phyloP scores from a whole-genome alignment of 2,888 invertebrate species.

The Perdita meconis region DNA sequence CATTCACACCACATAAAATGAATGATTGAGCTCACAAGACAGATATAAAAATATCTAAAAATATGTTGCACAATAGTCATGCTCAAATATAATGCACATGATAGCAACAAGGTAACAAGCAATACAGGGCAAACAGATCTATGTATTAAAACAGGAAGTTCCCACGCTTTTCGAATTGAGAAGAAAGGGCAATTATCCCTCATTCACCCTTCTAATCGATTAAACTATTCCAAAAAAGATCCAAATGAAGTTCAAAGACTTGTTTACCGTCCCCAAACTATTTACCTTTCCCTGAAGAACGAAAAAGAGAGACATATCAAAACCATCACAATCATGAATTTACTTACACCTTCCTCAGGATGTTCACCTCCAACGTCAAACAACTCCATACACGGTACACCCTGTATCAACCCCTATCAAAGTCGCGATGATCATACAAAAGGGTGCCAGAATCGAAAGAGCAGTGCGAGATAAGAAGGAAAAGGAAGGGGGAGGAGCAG shows the following conservation, averaged over 20 bases:
- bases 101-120: too few relatives aligned
- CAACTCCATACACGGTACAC: not conserved
- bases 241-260: constrained; percentile 10
- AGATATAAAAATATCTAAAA: too few relatives aligned
- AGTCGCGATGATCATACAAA: constrained; percentile 16
- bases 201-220: not conserved
- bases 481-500: constrained; percentile 47
- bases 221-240: constrained; percentile 5
- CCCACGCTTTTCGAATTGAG: not conserved
- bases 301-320: not conserved
- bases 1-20: not conserved
- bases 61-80: too few relatives aligned
- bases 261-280: not conserved
- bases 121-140: too few relatives aligned
- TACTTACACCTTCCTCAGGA: not conserved
- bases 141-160: constrained; percentile 4
- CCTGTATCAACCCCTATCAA: constrained; percentile 33
- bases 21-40: too few relatives aligned
- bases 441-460: constrained; percentile 47
- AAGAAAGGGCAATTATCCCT: constrained; percentile 3
- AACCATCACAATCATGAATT: not conserved
- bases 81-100: too few relatives aligned
- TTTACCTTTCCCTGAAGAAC: not conserved
- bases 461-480: constrained; percentile 34
- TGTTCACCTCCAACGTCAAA: not conserved